Evolutionary conservation across 2,888 invertebrate genomes (phyloP), one percentile per base, ranked within the genome.

Genomic region (Sminthurides aquaticus): DNA sequence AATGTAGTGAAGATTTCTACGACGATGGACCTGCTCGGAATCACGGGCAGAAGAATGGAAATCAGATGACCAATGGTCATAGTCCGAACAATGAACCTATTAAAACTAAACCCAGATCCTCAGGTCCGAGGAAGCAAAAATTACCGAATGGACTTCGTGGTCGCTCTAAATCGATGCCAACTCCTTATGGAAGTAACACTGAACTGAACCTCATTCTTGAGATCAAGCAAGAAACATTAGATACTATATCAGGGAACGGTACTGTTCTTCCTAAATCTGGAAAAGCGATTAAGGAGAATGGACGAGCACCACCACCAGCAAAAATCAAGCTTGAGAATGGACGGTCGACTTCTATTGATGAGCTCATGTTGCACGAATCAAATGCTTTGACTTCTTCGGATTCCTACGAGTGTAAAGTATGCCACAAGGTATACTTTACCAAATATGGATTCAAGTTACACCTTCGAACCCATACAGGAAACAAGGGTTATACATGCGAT

Each of bases 401-500:
- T 18, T 24, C 29, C 2, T 61, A 52, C 22, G 34, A 54, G 18
- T 61, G 61, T n/a, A 55, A 22, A 34, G 61, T 26, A 3, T 61
- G 61, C 29, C 25, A 54, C 11, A 61, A 61, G 22, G 29, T 49
- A 1, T 61, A 55, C 20, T 26, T 28, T n/a, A 61, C 61, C 27
- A 27, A 26, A 5, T 61, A 61, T 24, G 61, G 61, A 20, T 61
- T 54, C n/a, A 54, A 61, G 34, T 25, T 61, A 8, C 61, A 61
- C 24, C 24, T 54, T 3, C 27, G 61, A 61, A 55, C 55, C 43
- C 61, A 61, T 27, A 60, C 49, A 2, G 49, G 60, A 2, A 26
- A 25, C n/a, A 49, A 60, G 15, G 60, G 61, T 18, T 55, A 61
- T n/a, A n/a, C 29, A 54, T 61, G 61, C 34, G 61, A 61, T 18